phyloP scores from a whole-genome alignment of 2,113 vertebrate species.

The Hypomesus transpacificus region DNA sequence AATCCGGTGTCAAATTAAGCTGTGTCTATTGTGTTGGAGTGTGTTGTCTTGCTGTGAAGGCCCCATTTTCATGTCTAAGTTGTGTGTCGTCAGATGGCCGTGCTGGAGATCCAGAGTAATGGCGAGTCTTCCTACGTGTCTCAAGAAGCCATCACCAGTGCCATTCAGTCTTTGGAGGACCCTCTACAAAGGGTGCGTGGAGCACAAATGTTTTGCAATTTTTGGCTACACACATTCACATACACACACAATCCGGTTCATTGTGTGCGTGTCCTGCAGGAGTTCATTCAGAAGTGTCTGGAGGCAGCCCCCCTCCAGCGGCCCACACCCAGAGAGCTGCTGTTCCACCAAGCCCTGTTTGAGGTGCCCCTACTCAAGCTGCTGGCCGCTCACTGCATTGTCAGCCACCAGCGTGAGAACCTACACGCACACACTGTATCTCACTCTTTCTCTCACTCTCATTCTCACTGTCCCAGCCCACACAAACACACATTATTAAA shows the following conservation, averaged over 20 bases:
- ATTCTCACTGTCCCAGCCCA: background rate
- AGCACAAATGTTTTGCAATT: background rate
- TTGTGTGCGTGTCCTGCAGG: constrained; percentile 63
- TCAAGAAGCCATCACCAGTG: constrained; percentile 97
- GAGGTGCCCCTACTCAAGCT: constrained; percentile 95
- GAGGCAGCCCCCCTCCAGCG: constrained; percentile 84
- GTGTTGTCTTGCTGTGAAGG: background rate
- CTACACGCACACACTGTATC: background rate
- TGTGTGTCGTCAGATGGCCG: constrained; percentile 84
- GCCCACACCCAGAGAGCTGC: constrained; percentile 90
- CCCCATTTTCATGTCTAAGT: background rate
- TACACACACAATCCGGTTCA: background rate
- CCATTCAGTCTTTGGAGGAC: constrained; percentile 95
- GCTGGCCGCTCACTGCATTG: constrained; percentile 93
- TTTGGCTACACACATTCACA: too few relatives aligned
- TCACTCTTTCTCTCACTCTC: background rate
- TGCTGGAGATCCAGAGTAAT: constrained; percentile 97
- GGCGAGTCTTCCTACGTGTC: constrained; percentile 96
- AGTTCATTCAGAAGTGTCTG: constrained; percentile 98
- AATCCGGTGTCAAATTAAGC: too few relatives aligned
- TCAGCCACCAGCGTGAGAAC: constrained; percentile 94
- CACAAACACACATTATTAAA: background rate
- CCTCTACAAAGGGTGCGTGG: constrained; percentile 88
- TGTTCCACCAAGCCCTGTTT: constrained; percentile 93
- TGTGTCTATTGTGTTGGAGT: too few relatives aligned